Conservation (phyloP, 1,140 invertebrate genomes). For the Zaprionus lachaisei region DNA sequence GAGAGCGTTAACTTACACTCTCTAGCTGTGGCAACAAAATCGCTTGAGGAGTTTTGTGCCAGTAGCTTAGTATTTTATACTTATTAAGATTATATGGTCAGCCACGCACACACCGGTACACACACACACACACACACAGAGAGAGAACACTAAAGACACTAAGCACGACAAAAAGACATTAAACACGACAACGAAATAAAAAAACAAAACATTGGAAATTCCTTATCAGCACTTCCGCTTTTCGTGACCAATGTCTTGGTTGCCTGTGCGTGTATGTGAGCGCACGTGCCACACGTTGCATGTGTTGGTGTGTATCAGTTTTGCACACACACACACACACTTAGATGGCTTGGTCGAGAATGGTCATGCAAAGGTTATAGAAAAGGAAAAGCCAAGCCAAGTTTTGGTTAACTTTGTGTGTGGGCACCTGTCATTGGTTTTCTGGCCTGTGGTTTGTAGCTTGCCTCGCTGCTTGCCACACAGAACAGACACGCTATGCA, state of each 20-base stretch:
- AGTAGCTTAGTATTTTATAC: conserved; percentile 69
- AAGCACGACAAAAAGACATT: conserved; percentile 84
- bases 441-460: conserved; percentile 9
- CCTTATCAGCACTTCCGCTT: conserved; percentile 84
- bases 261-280: conserved; percentile 28
- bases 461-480: conserved; percentile 4
- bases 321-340: conserved; percentile 57
- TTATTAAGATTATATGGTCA: conserved; percentile 72
- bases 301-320: conserved; percentile 60
- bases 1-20: background rate
- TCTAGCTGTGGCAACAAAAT: conserved; percentile 8
- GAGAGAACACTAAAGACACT: conserved; percentile 75
- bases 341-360: conserved; percentile 7
- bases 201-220: conserved; percentile 80
- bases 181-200: conserved; percentile 84
- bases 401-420: conserved; percentile 37
- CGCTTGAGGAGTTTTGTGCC: conserved; percentile 29
- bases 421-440: conserved; percentile 37
- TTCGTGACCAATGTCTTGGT: conserved; percentile 83
- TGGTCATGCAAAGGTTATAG: conserved; percentile 78
- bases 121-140: conserved; percentile 28
- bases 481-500: conserved; percentile 44
- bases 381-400: conserved; percentile 69
- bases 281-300: conserved; percentile 22
- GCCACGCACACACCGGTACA: conserved; percentile 51